phyloP scores from a whole-genome alignment of 2,113 vertebrate genomes.

The Paramormyrops kingsleyae region DNA sequence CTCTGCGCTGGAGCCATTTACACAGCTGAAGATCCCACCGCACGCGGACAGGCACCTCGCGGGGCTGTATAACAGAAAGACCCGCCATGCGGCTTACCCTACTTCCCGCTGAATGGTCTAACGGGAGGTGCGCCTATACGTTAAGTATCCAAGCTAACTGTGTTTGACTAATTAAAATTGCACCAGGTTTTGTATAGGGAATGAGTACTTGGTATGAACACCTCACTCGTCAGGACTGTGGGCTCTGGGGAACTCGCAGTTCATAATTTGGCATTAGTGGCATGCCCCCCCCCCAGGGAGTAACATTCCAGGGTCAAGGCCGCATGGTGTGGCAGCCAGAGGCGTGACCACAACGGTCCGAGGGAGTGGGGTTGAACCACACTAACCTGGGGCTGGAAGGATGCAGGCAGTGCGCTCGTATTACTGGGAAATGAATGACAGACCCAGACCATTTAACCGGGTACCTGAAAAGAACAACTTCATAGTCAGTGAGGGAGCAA shows the following conservation, averaged over 20 bases:
- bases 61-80: neutral
- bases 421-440: slow-evolving; percentile 17
- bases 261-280: neutral
- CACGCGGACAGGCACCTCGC: neutral
- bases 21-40: neutral
- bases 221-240: neutral
- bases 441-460: neutral
- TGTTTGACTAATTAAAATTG: neutral
- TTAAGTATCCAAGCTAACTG: neutral
- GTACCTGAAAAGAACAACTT: neutral
- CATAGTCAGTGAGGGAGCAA: neutral
- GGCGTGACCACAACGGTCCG: slow-evolving; percentile 8
- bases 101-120: neutral
- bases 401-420: neutral
- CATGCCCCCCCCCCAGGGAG: neutral
- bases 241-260: neutral
- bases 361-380: slow-evolving; percentile 11
- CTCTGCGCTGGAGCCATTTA: neutral
- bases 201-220: neutral
- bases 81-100: neutral
- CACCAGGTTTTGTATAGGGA: neutral
- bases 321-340: neutral
- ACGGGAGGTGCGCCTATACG: neutral
- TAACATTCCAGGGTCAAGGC: neutral
- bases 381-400: neutral